Conservation (phyloP, 2,888 invertebrate species). For the Flexamia atlantica region DNA sequence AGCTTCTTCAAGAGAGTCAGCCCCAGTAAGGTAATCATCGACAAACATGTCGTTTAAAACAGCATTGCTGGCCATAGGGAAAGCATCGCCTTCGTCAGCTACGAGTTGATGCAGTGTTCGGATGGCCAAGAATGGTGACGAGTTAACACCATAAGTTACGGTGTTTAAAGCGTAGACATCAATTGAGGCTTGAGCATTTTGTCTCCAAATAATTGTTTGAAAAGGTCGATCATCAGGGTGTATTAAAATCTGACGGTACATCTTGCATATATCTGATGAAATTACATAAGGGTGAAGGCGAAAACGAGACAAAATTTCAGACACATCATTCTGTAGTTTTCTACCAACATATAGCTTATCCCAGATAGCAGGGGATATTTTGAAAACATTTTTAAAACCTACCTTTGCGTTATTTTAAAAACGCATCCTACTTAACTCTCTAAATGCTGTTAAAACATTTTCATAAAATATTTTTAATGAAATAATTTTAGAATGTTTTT, state of each 20-base stretch:
- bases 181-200: background rate
- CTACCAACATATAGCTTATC: background rate
- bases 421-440: too few relatives aligned
- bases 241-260: too few relatives aligned
- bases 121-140: background rate
- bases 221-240: too few relatives aligned
- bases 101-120: constrained; percentile 5
- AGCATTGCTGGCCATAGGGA: constrained; percentile 1
- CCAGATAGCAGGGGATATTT: too few relatives aligned
- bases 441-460: too few relatives aligned
- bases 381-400: too few relatives aligned
- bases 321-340: constrained; percentile 15
- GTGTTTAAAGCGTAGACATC: background rate
- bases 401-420: too few relatives aligned
- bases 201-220: background rate
- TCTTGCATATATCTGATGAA: too few relatives aligned
- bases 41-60: constrained; percentile 14
- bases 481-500: too few relatives aligned
- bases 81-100: background rate
- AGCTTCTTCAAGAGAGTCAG: background rate
- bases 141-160: constrained; percentile 1
- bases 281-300: too few relatives aligned
- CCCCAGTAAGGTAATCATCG: background rate
- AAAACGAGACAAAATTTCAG: background rate
- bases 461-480: too few relatives aligned